Percentiles rank a stretch among this genome's conserved stretches.
phyloP scores from a whole-genome alignment of 23 tunicate genomes.

The Styela plicata region DNA sequence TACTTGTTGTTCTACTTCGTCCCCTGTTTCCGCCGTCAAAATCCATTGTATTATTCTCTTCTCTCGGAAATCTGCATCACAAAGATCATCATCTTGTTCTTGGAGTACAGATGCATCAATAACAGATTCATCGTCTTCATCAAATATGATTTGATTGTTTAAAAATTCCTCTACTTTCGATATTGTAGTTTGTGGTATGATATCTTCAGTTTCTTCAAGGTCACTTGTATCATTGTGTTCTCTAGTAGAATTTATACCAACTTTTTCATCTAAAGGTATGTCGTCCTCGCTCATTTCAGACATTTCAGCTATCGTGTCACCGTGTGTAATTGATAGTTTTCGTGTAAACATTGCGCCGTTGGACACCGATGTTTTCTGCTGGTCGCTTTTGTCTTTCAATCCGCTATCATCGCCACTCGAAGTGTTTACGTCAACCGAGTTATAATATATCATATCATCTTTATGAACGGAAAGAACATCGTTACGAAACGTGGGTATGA shows the following conservation, averaged over 20 bases:
- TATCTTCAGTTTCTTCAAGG: neutral
- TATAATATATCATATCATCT: neutral
- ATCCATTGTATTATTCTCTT: conserved; percentile 24
- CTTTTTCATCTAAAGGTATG: neutral
- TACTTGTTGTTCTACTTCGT: conserved; percentile 14
- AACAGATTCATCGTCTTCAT: conserved; percentile 15
- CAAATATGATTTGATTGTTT: neutral
- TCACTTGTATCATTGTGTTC: neutral
- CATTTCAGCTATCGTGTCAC: neutral
- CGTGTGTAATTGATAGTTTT: neutral
- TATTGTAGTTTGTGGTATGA: neutral
- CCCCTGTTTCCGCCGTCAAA: conserved; percentile 14
- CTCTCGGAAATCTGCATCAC: conserved; percentile 36
- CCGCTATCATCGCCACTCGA: neutral
- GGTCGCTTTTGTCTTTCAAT: neutral
- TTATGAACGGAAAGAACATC: neutral
- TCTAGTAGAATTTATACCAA: neutral
- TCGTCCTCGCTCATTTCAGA: neutral
- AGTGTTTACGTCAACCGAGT: neutral
- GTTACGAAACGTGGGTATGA: neutral
- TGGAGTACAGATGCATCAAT: conserved; percentile 20
- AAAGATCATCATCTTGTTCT: conserved; percentile 27
- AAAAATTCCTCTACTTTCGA: neutral
- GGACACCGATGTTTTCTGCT: no score
- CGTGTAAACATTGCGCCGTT: neutral